phyloP scores from a whole-genome alignment of 2,888 invertebrate species.

The Rhamnusium bicolor region DNA sequence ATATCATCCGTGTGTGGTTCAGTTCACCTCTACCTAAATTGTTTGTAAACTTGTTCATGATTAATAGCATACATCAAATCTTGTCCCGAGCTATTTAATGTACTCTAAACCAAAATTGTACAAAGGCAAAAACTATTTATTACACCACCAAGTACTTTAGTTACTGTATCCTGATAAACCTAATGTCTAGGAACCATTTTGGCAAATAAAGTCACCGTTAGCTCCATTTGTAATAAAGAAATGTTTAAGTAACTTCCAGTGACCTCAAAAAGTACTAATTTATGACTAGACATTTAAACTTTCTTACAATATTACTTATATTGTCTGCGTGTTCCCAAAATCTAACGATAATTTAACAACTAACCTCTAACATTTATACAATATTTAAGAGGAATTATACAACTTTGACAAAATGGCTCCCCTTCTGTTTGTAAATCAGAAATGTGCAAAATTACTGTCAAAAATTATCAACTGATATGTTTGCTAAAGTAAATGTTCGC shows the following conservation, averaged over 20 bases:
- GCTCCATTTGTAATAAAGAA: slow-evolving; percentile 16
- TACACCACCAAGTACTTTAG: slow-evolving; percentile 29
- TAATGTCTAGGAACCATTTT: slow-evolving; percentile 31
- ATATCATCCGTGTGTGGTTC: neutral
- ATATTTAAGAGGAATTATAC: slow-evolving; percentile 28
- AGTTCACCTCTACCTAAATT: neutral
- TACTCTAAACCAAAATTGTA: slow-evolving; percentile 1
- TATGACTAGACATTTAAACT: slow-evolving; percentile 44
- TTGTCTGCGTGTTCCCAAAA: slow-evolving; percentile 61
- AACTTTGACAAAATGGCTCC: slow-evolving; percentile 50
- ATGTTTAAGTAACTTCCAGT: slow-evolving; percentile 7
- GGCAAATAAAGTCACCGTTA: slow-evolving; percentile 16
- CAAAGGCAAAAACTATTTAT: slow-evolving; percentile 16
- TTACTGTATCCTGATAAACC: neutral
- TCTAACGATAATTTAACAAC: slow-evolving; percentile 53
- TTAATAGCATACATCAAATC: neutral
- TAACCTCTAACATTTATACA: slow-evolving; percentile 51
- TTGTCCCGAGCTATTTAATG: neutral
- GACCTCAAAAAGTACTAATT: slow-evolving; percentile 29
- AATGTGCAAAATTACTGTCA: slow-evolving; percentile 28
- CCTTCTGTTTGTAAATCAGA: slow-evolving; percentile 8
- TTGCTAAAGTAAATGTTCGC: slow-evolving; percentile 34
- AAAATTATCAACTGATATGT: neutral
- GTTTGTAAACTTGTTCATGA: neutral
- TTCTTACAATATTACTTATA: slow-evolving; percentile 47